Evolutionary conservation across 2,113 vertebrate species (phyloP).

Genomic region (Protobothrops flavoviridis): DNA sequence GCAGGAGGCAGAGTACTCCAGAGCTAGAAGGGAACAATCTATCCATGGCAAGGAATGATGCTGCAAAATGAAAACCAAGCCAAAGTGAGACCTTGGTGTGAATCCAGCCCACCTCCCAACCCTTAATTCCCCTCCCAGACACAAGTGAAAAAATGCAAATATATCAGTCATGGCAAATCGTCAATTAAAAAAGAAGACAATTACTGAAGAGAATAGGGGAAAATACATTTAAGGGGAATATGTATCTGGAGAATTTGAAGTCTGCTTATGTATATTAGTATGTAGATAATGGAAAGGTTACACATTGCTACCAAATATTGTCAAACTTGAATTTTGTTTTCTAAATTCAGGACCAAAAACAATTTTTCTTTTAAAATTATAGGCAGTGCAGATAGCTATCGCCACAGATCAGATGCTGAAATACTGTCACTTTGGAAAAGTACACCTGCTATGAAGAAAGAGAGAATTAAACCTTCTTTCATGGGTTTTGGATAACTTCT

Average conservation of each 20-base stretch:
- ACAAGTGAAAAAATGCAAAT: neutral
- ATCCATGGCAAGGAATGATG: neutral
- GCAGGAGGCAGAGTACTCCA: neutral
- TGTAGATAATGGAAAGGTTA: neutral
- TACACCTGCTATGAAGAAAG: conserved; percentile 7
- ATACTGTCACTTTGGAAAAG: conserved; percentile 27
- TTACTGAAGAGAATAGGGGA: neutral
- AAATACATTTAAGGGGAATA: neutral
- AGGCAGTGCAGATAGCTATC: conserved; percentile 41
- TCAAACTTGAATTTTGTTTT: neutral
- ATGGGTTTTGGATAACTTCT: conserved; percentile 25
- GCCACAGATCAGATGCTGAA: conserved; percentile 20
- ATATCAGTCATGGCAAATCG: neutral
- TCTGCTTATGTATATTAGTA: neutral
- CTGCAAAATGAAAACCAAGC: neutral
- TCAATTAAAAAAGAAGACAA: neutral
- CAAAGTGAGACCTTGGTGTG: neutral
- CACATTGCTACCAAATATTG: neutral
- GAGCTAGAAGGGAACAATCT: neutral
- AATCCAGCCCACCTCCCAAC: neutral
- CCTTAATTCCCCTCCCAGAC: neutral
- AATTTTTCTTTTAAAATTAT: conserved; percentile 15
- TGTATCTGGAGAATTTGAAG: neutral
- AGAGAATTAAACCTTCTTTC: conserved; percentile 15
- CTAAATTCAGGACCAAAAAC: neutral